Evolutionary conservation across 2,888 invertebrate species (phyloP), one percentile per base, ranked within the genome.

Genomic region (Eutolmus rufibarbis): DNA sequence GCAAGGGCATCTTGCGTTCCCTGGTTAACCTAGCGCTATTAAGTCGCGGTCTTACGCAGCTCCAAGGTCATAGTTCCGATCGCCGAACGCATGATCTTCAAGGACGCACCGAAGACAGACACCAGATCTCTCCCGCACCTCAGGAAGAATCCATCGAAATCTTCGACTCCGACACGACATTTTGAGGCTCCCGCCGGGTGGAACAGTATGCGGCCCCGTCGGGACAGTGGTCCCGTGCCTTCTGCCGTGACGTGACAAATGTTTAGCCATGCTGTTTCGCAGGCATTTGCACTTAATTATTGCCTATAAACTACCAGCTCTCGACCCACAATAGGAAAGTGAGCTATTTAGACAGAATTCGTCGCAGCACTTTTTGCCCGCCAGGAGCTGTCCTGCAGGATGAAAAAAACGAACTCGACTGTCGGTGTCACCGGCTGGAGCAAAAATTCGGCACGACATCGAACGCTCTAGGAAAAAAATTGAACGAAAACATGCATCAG

Each of bases 261-360:
- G 77, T 79, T 87, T 81, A 81, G 56, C 74, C 51, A 31, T 31
- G 87, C 82, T 57, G 84, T 79, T 87, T 87, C 57, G 79, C 86
- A 86, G 86, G 74, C 86, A 87, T 87, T 87, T 87, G 78, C 87
- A 85, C 86, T 87, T 87, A 87, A 87, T 87, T 86, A 87, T 87
- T 87, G 87, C 77, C 40, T 74, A 87, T 87, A 87, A 87, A 87
- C 87, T 85, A 87, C 84, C 78, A 87, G 76, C 86, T 86, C 78
- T 78, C 86, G 40, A 86, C 78, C 57, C 23, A 87, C 87, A 87
- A 87, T 87, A 37, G 85, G 46, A 79, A 85, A 85, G 84, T 87
- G 87, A 78, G 85, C 66, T 87, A 85, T 87, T 87, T 87, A 78
- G 87, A 85, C 85, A 87, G 87, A 57, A 87, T 87, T 87, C 85